Evolutionary conservation across 2,797 vertebrate species (phyloP), one percentile per base, ranked within the genome.

Genomic region (Gadopsis bispinosus): DNA sequence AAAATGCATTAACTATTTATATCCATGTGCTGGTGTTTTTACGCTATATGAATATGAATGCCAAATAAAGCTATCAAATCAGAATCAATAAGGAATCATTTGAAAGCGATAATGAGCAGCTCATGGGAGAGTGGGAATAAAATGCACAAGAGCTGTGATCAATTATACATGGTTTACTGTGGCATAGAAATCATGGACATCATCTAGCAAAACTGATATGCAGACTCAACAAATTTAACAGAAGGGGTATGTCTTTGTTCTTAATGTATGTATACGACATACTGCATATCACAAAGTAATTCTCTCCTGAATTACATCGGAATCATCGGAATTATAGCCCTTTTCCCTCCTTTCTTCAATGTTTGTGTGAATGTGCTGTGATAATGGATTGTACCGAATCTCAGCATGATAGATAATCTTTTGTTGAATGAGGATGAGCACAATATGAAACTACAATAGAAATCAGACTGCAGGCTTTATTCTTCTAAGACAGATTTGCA

Each of bases 11-110:
- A 83, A 87, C 12, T 80, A 76, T 85, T 83, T 74, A 87, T 85
- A 72, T 75, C n/a, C 37, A 50, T 51, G 62, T 74, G 43, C 75
- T 82, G n/a, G 41, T 67, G 64, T 71, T 81, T 81, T 73, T 67
- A 79, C 0, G 22, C 50, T 31, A 12, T 48, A 55, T 67, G 69
- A 80, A 83, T 71, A 66, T 77, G 61, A 78, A 85, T 82, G 58
- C 60, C 66, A 76, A 77, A 77, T 77, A n/a, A 86, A 66, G 73
- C 53, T 69, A 35, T 85, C 86, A 76, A 86, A 86, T 92, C 77
- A 83, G 70, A 80, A 81, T 83, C 76, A 88, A 88, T 89, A 83
- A 84, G 63, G 54, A 70, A 75, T 73, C 13, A 79, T 66, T 87
- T 83, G 56, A 73, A 82, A 79, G 78, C 0, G 43, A 83, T 82